A percentile compares a stretch with the other conserved stretches of the same genome.
Conservation (phyloP, 92 coral and sea anemone species). For the Zoanthus solanderi region DNA sequence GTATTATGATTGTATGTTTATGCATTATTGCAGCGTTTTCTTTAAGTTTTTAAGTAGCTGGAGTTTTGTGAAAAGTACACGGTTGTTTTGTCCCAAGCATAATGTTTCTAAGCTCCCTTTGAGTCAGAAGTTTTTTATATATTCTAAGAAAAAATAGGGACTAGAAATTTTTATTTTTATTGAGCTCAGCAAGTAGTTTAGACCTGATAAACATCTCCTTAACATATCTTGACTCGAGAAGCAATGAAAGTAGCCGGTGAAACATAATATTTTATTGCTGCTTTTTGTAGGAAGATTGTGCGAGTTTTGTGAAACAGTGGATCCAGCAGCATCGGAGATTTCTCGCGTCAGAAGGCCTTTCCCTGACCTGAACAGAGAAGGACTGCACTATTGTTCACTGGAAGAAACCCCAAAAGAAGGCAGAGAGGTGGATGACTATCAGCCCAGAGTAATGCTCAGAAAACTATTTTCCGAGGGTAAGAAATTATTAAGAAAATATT, state of each 20-base stretch:
- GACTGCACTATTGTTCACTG: conserved; percentile 45
- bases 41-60: no score
- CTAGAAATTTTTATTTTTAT: no score
- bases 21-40: background rate
- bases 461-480: conserved; percentile 41
- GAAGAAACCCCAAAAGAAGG: conserved; percentile 43
- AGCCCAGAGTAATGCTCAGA: conserved; percentile 45
- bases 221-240: no score
- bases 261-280: background rate
- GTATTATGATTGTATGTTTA: background rate
- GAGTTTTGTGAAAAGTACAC: no score
- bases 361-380: conserved; percentile 53
- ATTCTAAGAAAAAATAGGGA: no score
- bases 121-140: no score
- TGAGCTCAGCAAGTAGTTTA: no score
- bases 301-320: conserved; percentile 48
- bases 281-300: conserved; percentile 41
- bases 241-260: no score
- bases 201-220: no score
- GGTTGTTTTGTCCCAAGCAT: no score
- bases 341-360: conserved; percentile 45
- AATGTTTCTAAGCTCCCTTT: no score
- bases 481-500: background rate
- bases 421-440: conserved; percentile 53
- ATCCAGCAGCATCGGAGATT: conserved; percentile 16